Evolutionary conservation across 2,888 invertebrate species (phyloP).

Genomic region (Melanostoma scalare): DNA sequence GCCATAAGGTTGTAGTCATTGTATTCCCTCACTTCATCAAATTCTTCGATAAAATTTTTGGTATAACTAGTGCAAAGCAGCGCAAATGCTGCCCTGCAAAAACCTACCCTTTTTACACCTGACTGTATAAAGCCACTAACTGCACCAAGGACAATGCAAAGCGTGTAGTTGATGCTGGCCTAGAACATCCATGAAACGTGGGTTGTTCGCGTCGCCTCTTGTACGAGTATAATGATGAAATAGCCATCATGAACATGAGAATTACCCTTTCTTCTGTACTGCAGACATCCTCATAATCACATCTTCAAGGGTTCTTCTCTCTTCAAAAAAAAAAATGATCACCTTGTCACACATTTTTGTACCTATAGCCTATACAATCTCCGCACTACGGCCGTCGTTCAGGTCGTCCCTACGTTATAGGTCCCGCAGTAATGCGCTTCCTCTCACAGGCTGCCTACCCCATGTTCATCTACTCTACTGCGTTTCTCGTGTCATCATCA

Average conservation of each 20-base stretch:
- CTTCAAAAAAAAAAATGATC: slow-evolving; percentile 24
- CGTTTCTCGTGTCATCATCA: slow-evolving; percentile 54
- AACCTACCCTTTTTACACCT: slow-evolving; percentile 50
- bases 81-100: background rate
- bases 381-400: slow-evolving; percentile 1
- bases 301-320: slow-evolving; percentile 67
- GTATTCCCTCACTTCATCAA: too few species aligned
- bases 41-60: too few species aligned
- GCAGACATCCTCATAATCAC: slow-evolving; percentile 63
- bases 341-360: slow-evolving; percentile 41
- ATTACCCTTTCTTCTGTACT: slow-evolving; percentile 40
- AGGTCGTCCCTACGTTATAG: background rate
- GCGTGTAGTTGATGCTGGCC: slow-evolving; percentile 32
- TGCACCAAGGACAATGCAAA: slow-evolving; percentile 61
- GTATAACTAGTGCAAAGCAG: too few species aligned
- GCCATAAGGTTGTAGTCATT: too few species aligned
- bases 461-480: slow-evolving; percentile 4
- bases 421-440: slow-evolving; percentile 3
- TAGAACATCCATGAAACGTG: slow-evolving; percentile 39
- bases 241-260: slow-evolving; percentile 35
- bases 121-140: slow-evolving; percentile 46
- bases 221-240: slow-evolving; percentile 8
- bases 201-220: slow-evolving; percentile 23
- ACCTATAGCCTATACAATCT: background rate
- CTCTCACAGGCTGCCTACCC: background rate